Conservation (phyloP, 2,888 invertebrate genomes). For the Melipona bicolor region DNA sequence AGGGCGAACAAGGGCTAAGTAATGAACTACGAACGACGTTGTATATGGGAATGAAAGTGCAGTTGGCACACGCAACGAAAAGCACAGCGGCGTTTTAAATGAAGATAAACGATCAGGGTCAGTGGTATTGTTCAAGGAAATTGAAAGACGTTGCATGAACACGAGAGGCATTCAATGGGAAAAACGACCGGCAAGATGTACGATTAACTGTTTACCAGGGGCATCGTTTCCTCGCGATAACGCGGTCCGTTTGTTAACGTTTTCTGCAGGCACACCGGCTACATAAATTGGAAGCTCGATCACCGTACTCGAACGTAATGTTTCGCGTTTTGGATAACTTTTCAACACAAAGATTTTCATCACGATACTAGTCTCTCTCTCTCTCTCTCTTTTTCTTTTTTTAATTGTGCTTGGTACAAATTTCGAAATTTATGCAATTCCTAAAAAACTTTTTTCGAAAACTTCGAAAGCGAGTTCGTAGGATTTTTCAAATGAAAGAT, state of each 20-base stretch:
- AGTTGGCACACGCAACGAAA: conserved; percentile 18
- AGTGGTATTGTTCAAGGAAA: conserved; percentile 34
- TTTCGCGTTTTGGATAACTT: background rate
- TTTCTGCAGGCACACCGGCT: background rate
- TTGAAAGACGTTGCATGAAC: conserved; percentile 18
- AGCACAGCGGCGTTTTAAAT: conserved; percentile 25
- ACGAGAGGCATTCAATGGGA: background rate
- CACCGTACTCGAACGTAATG: background rate
- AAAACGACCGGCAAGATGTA: conserved; percentile 10
- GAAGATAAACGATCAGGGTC: conserved; percentile 36
- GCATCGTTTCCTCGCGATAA: background rate
- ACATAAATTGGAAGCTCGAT: background rate
- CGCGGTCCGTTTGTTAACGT: background rate
- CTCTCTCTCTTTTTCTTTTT: too few relatives aligned
- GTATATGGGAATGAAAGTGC: conserved; percentile 8
- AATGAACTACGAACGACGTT: conserved; percentile 15
- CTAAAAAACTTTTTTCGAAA: too few relatives aligned
- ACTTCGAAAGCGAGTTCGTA: background rate
- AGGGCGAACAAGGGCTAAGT: background rate
- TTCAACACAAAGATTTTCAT: background rate
- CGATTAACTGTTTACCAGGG: conserved; percentile 6
- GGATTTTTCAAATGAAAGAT: background rate
- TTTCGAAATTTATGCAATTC: background rate
- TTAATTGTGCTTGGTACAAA: background rate
- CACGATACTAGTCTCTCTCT: background rate